A percentile compares a stretch with the other conserved stretches of the same genome.
Conservation (phyloP, 2,888 invertebrate genomes). For the Gari tellinella region DNA sequence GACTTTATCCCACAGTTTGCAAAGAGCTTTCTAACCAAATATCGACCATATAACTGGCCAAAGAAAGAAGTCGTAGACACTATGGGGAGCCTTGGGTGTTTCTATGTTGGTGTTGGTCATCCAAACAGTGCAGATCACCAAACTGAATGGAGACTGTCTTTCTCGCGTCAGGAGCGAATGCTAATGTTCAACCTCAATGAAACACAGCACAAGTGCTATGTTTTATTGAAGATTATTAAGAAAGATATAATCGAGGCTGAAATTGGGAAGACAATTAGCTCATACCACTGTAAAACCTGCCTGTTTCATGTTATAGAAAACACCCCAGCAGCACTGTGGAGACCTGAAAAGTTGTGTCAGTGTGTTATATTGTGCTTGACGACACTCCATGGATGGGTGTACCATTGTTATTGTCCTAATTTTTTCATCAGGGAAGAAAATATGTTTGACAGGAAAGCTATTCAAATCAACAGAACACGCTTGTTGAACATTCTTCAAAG, state of each 20-base stretch:
- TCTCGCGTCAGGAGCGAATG: slow-evolving; percentile 24
- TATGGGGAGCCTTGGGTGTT: slow-evolving; percentile 1
- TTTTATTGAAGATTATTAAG: slow-evolving; percentile 35
- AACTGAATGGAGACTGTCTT: slow-evolving; percentile 34
- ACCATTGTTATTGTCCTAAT: slow-evolving; percentile 10
- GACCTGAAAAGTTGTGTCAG: not conserved
- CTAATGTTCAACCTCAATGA: slow-evolving; percentile 26
- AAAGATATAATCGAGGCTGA: slow-evolving; percentile 8
- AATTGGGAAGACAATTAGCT: not conserved
- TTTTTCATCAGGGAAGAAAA: slow-evolving; percentile 19
- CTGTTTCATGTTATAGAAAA: slow-evolving; percentile 8
- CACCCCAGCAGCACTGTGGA: not conserved
- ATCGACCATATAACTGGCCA: not conserved
- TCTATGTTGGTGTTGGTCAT: slow-evolving; percentile 10
- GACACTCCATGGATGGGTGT: slow-evolving; percentile 1
- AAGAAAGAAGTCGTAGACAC: not conserved
- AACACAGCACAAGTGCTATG: slow-evolving; percentile 22
- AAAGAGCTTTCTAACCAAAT: not conserved
- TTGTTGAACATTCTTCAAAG: not conserved
- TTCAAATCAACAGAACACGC: not conserved
- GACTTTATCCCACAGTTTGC: not conserved
- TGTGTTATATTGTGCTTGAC: slow-evolving; percentile 1
- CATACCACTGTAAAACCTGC: slow-evolving; percentile 18
- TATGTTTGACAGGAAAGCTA: slow-evolving; percentile 14
- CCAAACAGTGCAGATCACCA: not conserved